Percentiles rank a stretch among this genome's conserved stretches.
Conservation (phyloP, 2,797 vertebrate species). For the Anableps anableps region DNA sequence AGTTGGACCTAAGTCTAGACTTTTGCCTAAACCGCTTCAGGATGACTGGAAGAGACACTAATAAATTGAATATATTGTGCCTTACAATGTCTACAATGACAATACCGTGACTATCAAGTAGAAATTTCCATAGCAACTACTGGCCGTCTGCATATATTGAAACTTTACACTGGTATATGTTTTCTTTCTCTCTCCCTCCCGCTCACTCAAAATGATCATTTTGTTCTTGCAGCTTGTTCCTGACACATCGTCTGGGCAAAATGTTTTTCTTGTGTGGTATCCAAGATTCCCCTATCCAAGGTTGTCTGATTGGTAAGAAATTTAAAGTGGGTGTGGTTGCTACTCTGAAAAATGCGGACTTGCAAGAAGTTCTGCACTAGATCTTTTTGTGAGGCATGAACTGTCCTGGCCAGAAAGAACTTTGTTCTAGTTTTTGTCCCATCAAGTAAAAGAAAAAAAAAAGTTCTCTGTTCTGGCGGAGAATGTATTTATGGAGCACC, state of each 20-base stretch:
- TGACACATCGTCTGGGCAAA: not conserved
- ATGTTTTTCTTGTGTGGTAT: not conserved
- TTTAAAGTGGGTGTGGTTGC: not conserved
- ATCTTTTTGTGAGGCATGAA: not conserved
- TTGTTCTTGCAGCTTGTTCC: not conserved
- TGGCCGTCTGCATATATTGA: not conserved
- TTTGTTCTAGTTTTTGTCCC: not conserved
- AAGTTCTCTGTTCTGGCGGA: too few species aligned
- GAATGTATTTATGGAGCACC: too few species aligned
- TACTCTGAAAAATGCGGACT: not conserved
- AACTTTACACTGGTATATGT: not conserved
- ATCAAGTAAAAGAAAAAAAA: too few species aligned
- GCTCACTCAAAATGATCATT: not conserved
- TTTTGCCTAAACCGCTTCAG: too few species aligned
- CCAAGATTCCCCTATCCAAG: not conserved
- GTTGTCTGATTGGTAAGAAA: not conserved
- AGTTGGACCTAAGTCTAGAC: not conserved
- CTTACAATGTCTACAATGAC: not conserved
- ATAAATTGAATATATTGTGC: too few species aligned
- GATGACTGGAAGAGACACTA: too few species aligned
- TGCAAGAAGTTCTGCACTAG: not conserved
- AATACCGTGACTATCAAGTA: not conserved
- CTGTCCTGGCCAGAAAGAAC: not conserved
- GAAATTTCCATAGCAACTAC: not conserved
- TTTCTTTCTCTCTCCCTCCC: not conserved